Evolutionary conservation across 2,888 invertebrate genomes (phyloP), one percentile per base, ranked within the genome.

Genomic region (Rhynchonema sp.): DNA sequence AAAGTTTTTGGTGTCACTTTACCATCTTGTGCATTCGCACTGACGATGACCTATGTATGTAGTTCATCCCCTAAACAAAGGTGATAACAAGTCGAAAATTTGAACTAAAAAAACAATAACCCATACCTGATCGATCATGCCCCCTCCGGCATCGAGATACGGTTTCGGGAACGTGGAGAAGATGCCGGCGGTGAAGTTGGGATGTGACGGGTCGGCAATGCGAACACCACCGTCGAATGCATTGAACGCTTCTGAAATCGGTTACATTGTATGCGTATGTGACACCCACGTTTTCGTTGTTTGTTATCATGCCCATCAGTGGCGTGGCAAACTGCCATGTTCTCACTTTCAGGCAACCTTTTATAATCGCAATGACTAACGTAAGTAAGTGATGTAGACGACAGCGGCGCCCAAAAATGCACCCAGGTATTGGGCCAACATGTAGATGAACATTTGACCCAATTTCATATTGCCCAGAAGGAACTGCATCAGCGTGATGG

Each of bases 141-240:
- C 75, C n/a, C 74, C 74, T 27, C 68, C 65, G 1, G 71, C 67
- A 30, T 74, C 69, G 9, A 79, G 70, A 64, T 73, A 75, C 0
- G 68, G 65, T 27, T 74, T 70, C 1, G 79, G 79, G 64, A 76
- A 79, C 1, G 80, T 80, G 54, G 78, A 72, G 68, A 78, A 80
- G 53, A 80, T 79, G 22, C 76, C 75, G 1, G 79, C 79, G 0
- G 79, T 79, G 1, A 70, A 73, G 1, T 67, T 65, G 1, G 66
- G 6, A 52, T 6, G 6, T 60, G 54, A 57, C 59, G 61, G 63
- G 70, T 70, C 57, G 38, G 17, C 38, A 63, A 67, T 58, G 27
- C 75, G 68, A 1, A 61, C 66, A 6, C 77, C 78, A 29, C 70
- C 72, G 62, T 76, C 76, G 67, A 69, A 76, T 46, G 68, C 62